These are phyloP conservation scores for Spizella passerina DNA, from an alignment of 2,797 vertebrate genomes.

Conservation along the genomic window DNA sequence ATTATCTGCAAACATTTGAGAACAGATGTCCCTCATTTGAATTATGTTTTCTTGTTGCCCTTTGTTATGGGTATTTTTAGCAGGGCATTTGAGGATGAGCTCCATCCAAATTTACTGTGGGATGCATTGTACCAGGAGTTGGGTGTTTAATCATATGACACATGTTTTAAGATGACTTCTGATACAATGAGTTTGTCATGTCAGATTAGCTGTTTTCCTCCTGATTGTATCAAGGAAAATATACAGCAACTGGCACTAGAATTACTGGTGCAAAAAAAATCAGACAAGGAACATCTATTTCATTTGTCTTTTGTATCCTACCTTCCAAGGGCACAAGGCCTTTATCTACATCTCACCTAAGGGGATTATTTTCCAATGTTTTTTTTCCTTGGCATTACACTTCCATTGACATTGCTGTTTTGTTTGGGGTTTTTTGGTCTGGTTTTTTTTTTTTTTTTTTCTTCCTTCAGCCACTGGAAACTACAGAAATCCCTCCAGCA, in stretches of 20 bases:
- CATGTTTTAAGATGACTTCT: slow-evolving; percentile 46
- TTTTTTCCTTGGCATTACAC: background rate
- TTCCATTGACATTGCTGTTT: background rate
- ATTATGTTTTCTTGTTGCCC: slow-evolving; percentile 65
- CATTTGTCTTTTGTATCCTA: background rate
- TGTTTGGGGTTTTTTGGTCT: background rate
- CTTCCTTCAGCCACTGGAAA: background rate
- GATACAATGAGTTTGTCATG: slow-evolving; percentile 52
- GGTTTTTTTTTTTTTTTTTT: background rate
- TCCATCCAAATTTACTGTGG: slow-evolving; percentile 32
- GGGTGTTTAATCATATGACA: slow-evolving; percentile 33
- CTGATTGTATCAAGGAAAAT: background rate
- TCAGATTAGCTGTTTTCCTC: slow-evolving; percentile 34
- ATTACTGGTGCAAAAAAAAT: background rate
- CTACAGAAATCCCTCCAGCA: background rate
- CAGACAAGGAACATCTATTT: background rate
- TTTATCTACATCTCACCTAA: background rate
- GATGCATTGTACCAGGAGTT: slow-evolving; percentile 27
- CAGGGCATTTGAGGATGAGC: slow-evolving; percentile 37
- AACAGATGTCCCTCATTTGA: slow-evolving; percentile 72
- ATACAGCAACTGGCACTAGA: background rate
- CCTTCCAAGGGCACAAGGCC: background rate
- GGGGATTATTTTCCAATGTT: background rate
- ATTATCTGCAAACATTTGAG: slow-evolving; percentile 68
- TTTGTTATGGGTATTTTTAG: slow-evolving; percentile 64